phyloP scores from a whole-genome alignment of 2,113 vertebrate species.

The Bettongia penicillata region DNA sequence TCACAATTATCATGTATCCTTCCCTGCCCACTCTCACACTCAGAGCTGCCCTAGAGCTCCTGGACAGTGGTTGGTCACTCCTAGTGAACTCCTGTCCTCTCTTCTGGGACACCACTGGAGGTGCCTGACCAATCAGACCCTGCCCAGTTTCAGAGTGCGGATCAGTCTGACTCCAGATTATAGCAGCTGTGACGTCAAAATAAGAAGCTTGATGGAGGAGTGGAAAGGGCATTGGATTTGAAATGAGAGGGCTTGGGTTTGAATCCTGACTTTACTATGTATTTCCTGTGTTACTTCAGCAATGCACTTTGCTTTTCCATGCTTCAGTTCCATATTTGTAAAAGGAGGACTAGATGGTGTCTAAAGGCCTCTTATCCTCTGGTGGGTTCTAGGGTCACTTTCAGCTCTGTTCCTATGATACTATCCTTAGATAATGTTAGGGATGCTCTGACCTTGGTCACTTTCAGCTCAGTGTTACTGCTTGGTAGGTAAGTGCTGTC shows the following conservation, averaged over 20 bases:
- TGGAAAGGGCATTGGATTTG: background rate
- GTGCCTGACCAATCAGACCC: background rate
- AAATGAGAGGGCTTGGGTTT: background rate
- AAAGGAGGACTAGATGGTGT: background rate
- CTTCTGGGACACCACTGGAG: background rate
- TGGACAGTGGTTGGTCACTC: background rate
- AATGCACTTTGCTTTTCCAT: background rate
- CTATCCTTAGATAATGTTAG: background rate
- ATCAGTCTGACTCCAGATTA: background rate
- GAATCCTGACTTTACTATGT: background rate
- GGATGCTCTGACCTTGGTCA: background rate
- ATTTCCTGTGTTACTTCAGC: background rate
- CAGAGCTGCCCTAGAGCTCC: background rate
- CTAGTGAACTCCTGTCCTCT: background rate
- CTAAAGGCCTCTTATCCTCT: background rate
- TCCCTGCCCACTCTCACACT: background rate
- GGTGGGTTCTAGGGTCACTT: background rate
- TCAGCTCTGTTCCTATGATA: background rate
- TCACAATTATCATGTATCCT: background rate
- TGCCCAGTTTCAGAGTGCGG: background rate
- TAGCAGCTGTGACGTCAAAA: background rate
- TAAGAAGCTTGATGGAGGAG: background rate
- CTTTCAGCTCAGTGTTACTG: background rate
- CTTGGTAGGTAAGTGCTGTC: background rate
- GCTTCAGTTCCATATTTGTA: background rate